phyloP scores from a whole-genome alignment of 2,797 vertebrate genomes.

The Brotula barbata region DNA sequence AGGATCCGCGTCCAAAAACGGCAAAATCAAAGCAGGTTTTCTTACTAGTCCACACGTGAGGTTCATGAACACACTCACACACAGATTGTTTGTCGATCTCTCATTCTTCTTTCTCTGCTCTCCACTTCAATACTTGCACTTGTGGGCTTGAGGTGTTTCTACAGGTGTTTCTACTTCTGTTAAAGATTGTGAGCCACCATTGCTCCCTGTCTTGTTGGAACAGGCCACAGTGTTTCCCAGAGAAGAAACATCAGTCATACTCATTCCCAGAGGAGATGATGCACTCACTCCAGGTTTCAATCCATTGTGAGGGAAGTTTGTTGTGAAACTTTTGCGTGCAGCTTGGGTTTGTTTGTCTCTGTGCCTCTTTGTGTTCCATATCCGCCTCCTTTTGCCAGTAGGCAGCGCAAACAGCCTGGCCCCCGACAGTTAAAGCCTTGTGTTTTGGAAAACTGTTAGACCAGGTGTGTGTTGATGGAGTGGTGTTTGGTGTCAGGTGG shows the following conservation, averaged over 20 bases:
- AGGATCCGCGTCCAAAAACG: background rate
- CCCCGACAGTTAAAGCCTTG: slow-evolving; percentile 48
- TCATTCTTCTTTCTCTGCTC: too few species aligned
- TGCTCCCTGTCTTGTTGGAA: slow-evolving; percentile 53
- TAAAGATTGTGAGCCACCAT: slow-evolving; percentile 1
- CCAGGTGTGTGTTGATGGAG: slow-evolving; percentile 19
- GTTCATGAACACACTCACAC: slow-evolving; percentile 23
- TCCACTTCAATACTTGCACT: too few species aligned
- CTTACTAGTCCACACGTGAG: background rate
- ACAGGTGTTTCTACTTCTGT: background rate
- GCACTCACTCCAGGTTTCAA: too few species aligned
- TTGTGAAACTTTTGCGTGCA: too few species aligned
- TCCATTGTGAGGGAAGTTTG: too few species aligned
- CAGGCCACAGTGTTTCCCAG: slow-evolving; percentile 35
- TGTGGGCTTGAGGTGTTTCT: too few species aligned
- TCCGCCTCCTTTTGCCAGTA: too few species aligned
- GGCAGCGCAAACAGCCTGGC: slow-evolving; percentile 47
- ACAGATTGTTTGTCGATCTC: too few species aligned
- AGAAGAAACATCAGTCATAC: too few species aligned
- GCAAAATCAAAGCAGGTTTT: background rate
- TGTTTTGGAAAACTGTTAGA: slow-evolving; percentile 54
- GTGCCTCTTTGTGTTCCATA: too few species aligned
- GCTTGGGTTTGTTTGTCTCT: too few species aligned
- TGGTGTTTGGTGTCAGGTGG: slow-evolving; percentile 21
- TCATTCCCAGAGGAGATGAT: too few species aligned